Percentiles rank a stretch among this genome's conserved stretches.
These are phyloP conservation scores for Cheilosia pagana DNA, from an alignment of 2,888 invertebrate genomes.

Conservation along the genomic window DNA sequence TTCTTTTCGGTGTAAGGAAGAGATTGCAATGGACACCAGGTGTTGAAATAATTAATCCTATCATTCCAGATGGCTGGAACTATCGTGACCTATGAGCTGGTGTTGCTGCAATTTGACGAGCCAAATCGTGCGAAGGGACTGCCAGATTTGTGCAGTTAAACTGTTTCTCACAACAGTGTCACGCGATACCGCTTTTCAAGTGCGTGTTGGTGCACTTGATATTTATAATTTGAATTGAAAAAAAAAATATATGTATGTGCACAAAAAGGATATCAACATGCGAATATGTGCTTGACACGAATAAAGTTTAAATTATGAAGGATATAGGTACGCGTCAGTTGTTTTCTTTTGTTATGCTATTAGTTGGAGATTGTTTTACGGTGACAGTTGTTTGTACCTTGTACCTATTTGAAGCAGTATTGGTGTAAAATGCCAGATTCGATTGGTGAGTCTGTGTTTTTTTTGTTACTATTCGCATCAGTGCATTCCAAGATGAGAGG, in stretches of 20 bases:
- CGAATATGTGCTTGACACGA: constrained; percentile 41
- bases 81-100: constrained; percentile 87
- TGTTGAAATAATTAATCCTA: background rate
- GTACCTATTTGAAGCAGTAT: background rate
- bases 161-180: background rate
- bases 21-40: background rate
- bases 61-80: constrained; percentile 85
- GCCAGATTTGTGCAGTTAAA: constrained; percentile 78
- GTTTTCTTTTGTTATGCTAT: background rate
- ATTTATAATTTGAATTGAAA: background rate
- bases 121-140: constrained; percentile 80
- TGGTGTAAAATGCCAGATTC: constrained; percentile 37
- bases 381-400: background rate
- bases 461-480: no score
- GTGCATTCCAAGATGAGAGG: no score
- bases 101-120: constrained; percentile 86
- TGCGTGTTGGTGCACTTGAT: constrained; percentile 22
- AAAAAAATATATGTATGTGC: no score
- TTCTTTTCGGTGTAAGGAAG: constrained; percentile 85
- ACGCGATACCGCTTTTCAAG: constrained; percentile 17
- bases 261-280: constrained; percentile 39
- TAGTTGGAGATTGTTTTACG: constrained; percentile 1
- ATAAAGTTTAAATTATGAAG: constrained; percentile 35
- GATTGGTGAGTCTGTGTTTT: constrained; percentile 41
- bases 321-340: background rate